These are phyloP conservation scores for Catonia carolina DNA, from an alignment of 2,888 invertebrate genomes.

Conservation along the genomic window DNA sequence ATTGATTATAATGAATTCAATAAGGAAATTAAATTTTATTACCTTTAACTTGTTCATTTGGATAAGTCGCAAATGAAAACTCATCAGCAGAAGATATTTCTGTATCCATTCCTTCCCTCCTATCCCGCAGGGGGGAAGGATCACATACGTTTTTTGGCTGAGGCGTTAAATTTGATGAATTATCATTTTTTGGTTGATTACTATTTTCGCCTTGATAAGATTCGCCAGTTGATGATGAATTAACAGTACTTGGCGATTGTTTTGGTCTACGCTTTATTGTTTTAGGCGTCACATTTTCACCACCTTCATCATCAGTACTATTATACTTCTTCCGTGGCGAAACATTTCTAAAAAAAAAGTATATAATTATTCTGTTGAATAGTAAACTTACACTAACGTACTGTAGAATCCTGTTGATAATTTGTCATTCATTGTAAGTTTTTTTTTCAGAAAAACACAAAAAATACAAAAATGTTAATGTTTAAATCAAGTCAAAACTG, in stretches of 20 bases:
- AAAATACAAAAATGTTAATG: too few relatives aligned
- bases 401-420: too few relatives aligned
- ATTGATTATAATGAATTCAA: too few relatives aligned
- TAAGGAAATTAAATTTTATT: too few relatives aligned
- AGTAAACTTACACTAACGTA: too few relatives aligned
- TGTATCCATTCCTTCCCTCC: slow-evolving; percentile 24
- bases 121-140: slow-evolving; percentile 24
- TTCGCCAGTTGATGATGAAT: neutral
- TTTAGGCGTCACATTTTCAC: slow-evolving; percentile 19
- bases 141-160: slow-evolving; percentile 26
- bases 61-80: neutral
- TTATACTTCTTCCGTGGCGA: slow-evolving; percentile 1
- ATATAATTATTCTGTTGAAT: too few relatives aligned
- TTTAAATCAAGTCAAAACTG: too few relatives aligned
- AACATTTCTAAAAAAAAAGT: neutral
- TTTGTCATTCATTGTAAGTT: too few relatives aligned
- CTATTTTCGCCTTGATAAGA: neutral
- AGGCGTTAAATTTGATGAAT: neutral
- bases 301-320: slow-evolving; percentile 15
- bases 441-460: too few relatives aligned
- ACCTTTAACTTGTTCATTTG: slow-evolving; percentile 6
- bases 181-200: neutral
- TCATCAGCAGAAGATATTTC: slow-evolving; percentile 24
- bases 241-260: neutral
- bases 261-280: slow-evolving; percentile 20